phyloP scores from a whole-genome alignment of 2,888 invertebrate species.

The Acleris literana region DNA sequence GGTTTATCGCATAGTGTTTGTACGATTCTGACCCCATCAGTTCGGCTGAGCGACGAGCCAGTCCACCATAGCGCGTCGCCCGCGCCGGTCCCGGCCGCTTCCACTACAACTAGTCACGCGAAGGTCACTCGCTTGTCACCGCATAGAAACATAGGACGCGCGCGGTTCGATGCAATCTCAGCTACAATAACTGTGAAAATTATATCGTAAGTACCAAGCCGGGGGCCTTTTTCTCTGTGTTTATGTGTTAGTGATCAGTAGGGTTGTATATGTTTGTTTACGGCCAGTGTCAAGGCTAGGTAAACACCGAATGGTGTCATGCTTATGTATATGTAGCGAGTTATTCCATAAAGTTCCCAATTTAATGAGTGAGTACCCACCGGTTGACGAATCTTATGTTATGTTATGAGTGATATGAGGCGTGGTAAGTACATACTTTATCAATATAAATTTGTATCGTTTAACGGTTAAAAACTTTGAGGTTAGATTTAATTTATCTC shows the following conservation, averaged over 20 bases:
- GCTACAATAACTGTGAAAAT: constrained; percentile 1
- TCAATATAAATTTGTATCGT: no score
- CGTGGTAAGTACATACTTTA: no score
- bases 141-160: constrained; percentile 10
- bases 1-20: constrained; percentile 56
- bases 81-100: constrained; percentile 52
- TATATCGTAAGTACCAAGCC: constrained; percentile 23
- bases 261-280: constrained; percentile 25
- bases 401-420: no score
- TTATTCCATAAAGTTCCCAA: constrained; percentile 10
- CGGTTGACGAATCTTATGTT: not conserved
- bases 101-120: not conserved
- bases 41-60: constrained; percentile 50
- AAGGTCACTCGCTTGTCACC: constrained; percentile 9
- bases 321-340: constrained; percentile 15
- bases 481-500: no score
- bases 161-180: not conserved
- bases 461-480: no score
- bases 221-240: not conserved
- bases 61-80: constrained; percentile 72
- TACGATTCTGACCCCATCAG: constrained; percentile 70
- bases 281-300: constrained; percentile 20
- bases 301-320: constrained; percentile 33
- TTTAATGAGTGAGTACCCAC: constrained; percentile 6
- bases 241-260: not conserved